phyloP scores from a whole-genome alignment of 2,113 vertebrate species.

The Strigops habroptila region DNA sequence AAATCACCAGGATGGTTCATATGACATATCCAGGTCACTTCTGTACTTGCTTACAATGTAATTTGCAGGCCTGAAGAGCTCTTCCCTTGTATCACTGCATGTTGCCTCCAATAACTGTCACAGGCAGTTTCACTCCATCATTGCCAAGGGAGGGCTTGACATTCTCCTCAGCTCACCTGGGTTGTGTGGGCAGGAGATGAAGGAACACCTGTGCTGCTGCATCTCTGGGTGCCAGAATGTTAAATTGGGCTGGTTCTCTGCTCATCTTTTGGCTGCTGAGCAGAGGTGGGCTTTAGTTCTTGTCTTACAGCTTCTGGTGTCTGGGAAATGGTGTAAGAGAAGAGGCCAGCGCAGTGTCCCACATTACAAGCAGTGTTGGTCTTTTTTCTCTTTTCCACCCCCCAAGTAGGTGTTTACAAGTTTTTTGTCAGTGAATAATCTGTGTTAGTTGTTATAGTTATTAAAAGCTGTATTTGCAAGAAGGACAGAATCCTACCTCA shows the following conservation, averaged over 20 bases:
- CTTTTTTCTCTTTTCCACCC: not conserved
- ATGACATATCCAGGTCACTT: not conserved
- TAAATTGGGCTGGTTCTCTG: not conserved
- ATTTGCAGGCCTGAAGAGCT: not conserved
- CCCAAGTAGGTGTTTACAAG: not conserved
- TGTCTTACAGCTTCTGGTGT: not conserved
- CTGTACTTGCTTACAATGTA: rapidly evolving
- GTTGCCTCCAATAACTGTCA: not conserved
- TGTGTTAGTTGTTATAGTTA: not conserved
- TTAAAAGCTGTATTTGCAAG: not conserved
- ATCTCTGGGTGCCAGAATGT: not conserved
- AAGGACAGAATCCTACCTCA: not conserved
- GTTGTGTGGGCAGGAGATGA: not conserved
- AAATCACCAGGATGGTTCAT: not conserved
- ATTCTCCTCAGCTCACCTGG: not conserved
- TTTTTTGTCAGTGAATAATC: not conserved
- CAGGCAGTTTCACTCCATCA: not conserved
- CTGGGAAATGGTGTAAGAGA: not conserved
- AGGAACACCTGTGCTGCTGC: not conserved
- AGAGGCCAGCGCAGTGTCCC: not conserved
- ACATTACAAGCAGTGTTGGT: not conserved
- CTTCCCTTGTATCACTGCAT: not conserved
- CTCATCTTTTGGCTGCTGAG: not conserved
- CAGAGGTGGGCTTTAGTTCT: not conserved
- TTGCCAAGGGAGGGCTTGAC: not conserved